Evolutionary conservation across 2,888 invertebrate genomes (phyloP).

Genomic region (Latrodectus elegans): DNA sequence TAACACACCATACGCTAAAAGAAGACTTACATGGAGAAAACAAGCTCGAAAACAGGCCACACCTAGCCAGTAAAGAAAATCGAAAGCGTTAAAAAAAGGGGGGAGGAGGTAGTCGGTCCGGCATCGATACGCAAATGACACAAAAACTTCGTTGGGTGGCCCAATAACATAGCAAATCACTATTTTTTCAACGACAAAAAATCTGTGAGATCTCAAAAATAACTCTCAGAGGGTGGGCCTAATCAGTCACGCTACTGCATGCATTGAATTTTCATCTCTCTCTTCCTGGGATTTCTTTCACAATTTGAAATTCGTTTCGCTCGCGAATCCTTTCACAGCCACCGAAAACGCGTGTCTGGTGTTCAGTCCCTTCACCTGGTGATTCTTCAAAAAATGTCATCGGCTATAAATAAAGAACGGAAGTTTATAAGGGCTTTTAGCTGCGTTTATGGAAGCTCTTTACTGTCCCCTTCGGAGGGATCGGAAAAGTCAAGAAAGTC

Average conservation of each 20-base stretch:
- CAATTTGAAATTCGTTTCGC: background rate
- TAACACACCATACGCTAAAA: no score
- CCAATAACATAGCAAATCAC: background rate
- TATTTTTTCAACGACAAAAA: background rate
- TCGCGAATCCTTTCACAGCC: background rate
- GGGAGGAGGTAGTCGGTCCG: no score
- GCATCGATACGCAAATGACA: no score
- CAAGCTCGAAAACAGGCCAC: no score
- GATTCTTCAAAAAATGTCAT: background rate
- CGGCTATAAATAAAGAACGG: background rate
- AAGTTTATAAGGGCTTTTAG: conserved; percentile 1
- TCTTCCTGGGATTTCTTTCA: background rate
- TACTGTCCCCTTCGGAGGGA: conserved; percentile 5
- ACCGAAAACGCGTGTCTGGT: background rate
- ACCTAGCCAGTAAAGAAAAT: no score
- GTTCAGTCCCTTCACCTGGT: background rate
- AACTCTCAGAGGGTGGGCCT: background rate
- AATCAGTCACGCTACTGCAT: background rate
- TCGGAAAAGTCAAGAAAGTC: conserved; percentile 49
- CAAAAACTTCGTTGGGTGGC: background rate
- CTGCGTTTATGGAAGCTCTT: background rate
- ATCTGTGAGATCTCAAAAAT: background rate
- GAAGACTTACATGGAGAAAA: no score
- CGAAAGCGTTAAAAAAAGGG: no score
- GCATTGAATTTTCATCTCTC: background rate